These are phyloP conservation scores for Scomber scombrus DNA, from an alignment of 2,113 vertebrate species.

Conservation along the genomic window DNA sequence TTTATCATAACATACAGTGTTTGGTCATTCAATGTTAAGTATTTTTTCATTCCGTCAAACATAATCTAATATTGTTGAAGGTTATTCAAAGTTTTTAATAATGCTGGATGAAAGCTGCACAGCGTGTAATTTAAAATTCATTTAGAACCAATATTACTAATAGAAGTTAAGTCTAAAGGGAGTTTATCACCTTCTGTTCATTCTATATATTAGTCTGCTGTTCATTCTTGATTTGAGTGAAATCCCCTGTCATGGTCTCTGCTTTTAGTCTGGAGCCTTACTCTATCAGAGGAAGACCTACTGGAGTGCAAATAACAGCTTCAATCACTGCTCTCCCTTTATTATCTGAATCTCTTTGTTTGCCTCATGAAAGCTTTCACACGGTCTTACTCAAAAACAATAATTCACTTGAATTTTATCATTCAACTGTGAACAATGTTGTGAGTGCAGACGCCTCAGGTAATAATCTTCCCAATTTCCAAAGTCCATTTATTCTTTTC, in stretches of 20 bases:
- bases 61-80: slow-evolving; percentile 1
- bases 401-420: slow-evolving; percentile 54
- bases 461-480: slow-evolving; percentile 53
- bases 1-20: neutral
- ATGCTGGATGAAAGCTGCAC: slow-evolving; percentile 39
- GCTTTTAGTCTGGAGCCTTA: slow-evolving; percentile 38
- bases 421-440: slow-evolving; percentile 27
- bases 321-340: slow-evolving; percentile 2
- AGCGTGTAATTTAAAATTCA: slow-evolving; percentile 54
- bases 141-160: slow-evolving; percentile 27
- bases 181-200: slow-evolving; percentile 36
- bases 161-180: slow-evolving; percentile 44
- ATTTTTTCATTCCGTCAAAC: neutral
- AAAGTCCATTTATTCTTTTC: slow-evolving; percentile 47
- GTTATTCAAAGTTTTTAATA: slow-evolving; percentile 29
- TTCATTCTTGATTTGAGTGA: slow-evolving; percentile 49
- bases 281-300: slow-evolving; percentile 41
- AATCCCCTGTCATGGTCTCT: slow-evolving; percentile 38
- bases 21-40: neutral
- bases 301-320: slow-evolving; percentile 47
- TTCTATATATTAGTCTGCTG: neutral
- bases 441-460: slow-evolving; percentile 30
- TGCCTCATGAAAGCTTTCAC: slow-evolving; percentile 38
- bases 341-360: slow-evolving; percentile 49
- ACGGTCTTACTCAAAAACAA: slow-evolving; percentile 35